Evolutionary conservation across 2,888 invertebrate genomes (phyloP), one percentile per base, ranked within the genome.

Genomic region (Ectemnius continuus): DNA sequence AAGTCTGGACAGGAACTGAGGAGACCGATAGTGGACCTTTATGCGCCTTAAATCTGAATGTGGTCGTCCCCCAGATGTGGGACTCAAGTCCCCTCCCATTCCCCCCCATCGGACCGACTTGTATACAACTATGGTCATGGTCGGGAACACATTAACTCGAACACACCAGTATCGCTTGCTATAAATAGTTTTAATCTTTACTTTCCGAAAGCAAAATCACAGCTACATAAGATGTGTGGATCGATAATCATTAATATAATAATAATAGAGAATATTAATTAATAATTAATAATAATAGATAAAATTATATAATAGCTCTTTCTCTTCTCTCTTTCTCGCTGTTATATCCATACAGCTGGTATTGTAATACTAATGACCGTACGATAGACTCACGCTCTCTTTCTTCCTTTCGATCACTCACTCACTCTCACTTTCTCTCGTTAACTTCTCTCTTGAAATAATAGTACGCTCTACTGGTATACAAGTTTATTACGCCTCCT

Each of bases 181-280:
- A 90, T 90, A 90, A 90, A 91, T 90, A 90, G 88, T 89, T 89
- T 89, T 90, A 89, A 89, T 89, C 87, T 90, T 90, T 87, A 91
- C 90, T 91, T 90, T 88, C 89, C 88, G 87, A 90, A 91, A 90
- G 90, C 90, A 89, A 90, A 90, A 91, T 90, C 90, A 90, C 90
- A 91, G 90, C 90, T 90, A 90, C 90, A 90, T 90, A 90, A 89
- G 86, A 88, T 89, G 89, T 90, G 86, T 91, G 86, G 88, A 89
- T 88, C 87, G 82, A 87, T 89, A 86, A 85, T 88, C 83, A 81
- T 85, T 86, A 84, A 84, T 88, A 86, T 87, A 88, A 83, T 85
- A 87, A 86, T 88, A 84, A 86, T 88, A 86, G 79, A 87, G 74
- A 80, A 88, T 89, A 87, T 86, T 88, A 85, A 83, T 86, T 85